Conservation (phyloP, 2,113 vertebrate genomes). For the Myiagra hebetior region DNA sequence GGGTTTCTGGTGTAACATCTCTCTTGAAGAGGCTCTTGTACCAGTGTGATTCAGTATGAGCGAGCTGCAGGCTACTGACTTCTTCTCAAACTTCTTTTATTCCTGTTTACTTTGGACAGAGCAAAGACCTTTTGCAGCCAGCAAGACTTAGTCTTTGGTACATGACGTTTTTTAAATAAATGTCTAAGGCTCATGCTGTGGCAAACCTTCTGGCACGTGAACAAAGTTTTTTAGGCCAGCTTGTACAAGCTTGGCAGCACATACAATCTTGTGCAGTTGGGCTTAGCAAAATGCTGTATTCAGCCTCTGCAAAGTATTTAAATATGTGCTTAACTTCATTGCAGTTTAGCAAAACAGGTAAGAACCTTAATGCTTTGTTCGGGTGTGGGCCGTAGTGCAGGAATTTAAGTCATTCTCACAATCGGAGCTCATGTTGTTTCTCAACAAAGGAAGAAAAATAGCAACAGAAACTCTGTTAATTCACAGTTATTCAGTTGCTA, state of each 20-base stretch:
- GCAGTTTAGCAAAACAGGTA: background rate
- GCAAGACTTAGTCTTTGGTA: background rate
- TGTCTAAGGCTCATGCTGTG: background rate
- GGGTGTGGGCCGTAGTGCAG: fast-evolving
- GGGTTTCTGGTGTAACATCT: background rate
- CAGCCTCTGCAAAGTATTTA: background rate
- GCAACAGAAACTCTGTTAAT: background rate
- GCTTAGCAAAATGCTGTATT: background rate
- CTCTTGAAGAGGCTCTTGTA: background rate
- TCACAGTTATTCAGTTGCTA: background rate
- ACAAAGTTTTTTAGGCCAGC: background rate
- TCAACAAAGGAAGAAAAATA: background rate
- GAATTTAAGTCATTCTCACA: background rate
- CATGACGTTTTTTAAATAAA: background rate
- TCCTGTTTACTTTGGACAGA: background rate
- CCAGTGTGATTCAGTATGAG: fast-evolving
- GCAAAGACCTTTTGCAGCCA: background rate
- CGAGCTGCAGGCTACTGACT: background rate
- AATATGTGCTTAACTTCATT: background rate
- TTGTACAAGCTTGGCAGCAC: background rate
- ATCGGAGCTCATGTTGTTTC: background rate
- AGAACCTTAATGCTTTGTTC: background rate
- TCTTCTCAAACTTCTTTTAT: background rate
- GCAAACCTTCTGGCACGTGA: background rate
- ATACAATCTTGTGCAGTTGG: background rate